These are phyloP conservation scores for Gopherus evgoodei DNA, from an alignment of 2,113 vertebrate species.

Conservation along the genomic window DNA sequence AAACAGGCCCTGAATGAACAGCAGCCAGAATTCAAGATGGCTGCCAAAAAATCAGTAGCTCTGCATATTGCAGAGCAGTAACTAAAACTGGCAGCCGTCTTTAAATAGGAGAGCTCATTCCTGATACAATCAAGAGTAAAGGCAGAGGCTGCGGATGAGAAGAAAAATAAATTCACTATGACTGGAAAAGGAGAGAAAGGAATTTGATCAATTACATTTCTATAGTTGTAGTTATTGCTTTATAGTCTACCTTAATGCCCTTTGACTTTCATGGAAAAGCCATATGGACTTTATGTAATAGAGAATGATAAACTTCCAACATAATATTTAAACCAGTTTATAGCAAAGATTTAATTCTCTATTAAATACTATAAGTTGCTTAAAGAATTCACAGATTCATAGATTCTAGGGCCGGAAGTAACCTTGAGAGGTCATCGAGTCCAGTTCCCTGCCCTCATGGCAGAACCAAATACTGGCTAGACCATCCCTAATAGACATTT, in stretches of 20 bases:
- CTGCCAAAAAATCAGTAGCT: not conserved
- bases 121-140: not conserved
- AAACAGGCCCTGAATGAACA: not conserved
- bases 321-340: not conserved
- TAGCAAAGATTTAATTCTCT: conserved; percentile 31
- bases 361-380: conserved; percentile 15
- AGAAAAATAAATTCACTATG: not conserved
- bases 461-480: too few species aligned
- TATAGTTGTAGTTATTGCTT: not conserved
- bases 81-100: not conserved
- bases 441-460: too few species aligned
- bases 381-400: not conserved
- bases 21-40: conserved; percentile 29
- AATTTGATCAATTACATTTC: not conserved
- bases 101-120: not conserved
- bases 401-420: too few species aligned
- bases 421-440: too few species aligned
- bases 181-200: not conserved
- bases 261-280: not conserved
- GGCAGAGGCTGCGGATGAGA: not conserved
- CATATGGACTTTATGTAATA: not conserved
- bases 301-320: not conserved
- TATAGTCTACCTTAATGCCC: not conserved
- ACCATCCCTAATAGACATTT: too few species aligned
- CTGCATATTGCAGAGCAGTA: not conserved